Conservation (phyloP, 2,113 vertebrate species). For the Empidonax traillii region DNA sequence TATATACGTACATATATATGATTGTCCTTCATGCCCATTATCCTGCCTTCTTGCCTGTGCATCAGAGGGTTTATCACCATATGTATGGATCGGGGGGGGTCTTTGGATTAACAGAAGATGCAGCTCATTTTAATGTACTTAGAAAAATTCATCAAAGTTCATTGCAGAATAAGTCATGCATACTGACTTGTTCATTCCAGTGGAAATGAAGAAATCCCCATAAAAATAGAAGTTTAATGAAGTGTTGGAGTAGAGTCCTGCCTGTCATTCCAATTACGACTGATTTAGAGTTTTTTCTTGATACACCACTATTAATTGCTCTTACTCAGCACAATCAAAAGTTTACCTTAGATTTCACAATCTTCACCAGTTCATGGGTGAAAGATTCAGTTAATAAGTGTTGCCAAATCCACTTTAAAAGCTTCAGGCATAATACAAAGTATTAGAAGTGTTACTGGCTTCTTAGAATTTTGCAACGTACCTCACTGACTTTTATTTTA, state of each 20-base stretch:
- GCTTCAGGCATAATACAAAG: background rate
- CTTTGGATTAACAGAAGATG: conserved; percentile 73
- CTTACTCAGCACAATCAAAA: conserved; percentile 70
- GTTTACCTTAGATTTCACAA: conserved; percentile 63
- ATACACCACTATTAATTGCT: conserved; percentile 68
- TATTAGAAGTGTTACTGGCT: background rate
- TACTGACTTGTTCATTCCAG: conserved; percentile 79
- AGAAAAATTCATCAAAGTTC: conserved; percentile 84
- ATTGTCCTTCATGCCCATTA: conserved; percentile 76
- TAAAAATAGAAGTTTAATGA: conserved; percentile 84
- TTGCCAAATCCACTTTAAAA: conserved; percentile 21
- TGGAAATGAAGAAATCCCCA: conserved; percentile 81
- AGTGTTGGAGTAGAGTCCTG: conserved; percentile 75
- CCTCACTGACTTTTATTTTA: conserved; percentile 44
- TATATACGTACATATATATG: conserved; percentile 61
- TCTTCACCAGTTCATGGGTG: background rate
- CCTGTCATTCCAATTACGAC: conserved; percentile 75
- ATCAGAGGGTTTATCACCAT: conserved; percentile 71
- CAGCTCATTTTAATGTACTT: conserved; percentile 80
- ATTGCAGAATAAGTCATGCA: conserved; percentile 78
- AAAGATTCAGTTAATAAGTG: conserved; percentile 14
- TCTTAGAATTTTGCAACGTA: conserved; percentile 26
- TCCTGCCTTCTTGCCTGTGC: conserved; percentile 68
- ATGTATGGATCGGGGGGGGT: conserved; percentile 10
- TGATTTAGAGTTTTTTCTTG: conserved; percentile 68